A percentile compares a stretch with the other conserved stretches of the same genome.
Conservation (phyloP, 2,888 invertebrate genomes). For the Watsonalla binaria region DNA sequence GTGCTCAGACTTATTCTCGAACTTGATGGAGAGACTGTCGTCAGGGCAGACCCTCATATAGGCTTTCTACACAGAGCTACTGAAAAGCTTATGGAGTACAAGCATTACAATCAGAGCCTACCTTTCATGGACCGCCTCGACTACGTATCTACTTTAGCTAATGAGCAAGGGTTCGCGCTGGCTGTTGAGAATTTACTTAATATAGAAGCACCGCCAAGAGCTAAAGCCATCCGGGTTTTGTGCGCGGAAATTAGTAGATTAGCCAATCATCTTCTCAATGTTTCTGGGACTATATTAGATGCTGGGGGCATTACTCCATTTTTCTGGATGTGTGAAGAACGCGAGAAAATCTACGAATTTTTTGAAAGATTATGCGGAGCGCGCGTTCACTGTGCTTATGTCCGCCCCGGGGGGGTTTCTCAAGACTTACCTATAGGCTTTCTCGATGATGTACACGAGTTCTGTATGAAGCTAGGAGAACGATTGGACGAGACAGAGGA, state of each 20-base stretch:
- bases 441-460: constrained; percentile 88
- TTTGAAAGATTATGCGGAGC: constrained; percentile 91
- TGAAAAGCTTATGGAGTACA: constrained; percentile 93
- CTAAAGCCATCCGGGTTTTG: constrained; percentile 88
- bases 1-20: constrained; percentile 89
- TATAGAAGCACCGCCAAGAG: constrained; percentile 86
- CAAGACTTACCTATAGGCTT: constrained; percentile 79
- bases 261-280: constrained; percentile 88
- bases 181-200: constrained; percentile 91
- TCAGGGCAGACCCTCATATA: constrained; percentile 89
- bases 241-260: constrained; percentile 88
- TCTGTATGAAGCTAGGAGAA: constrained; percentile 81
- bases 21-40: constrained; percentile 89
- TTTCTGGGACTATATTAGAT: constrained; percentile 87
- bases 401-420: constrained; percentile 89
- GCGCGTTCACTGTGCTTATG: constrained; percentile 89
- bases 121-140: constrained; percentile 94
- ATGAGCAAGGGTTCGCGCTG: constrained; percentile 87
- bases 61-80: constrained; percentile 93
- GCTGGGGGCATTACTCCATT: constrained; percentile 93
- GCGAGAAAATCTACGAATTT: constrained; percentile 91
- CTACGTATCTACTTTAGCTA: constrained; percentile 90
- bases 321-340: constrained; percentile 94
- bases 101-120: constrained; percentile 90
- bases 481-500: constrained; percentile 93